Conservation (phyloP, 2,888 invertebrate genomes). For the Microctonus brassicae region DNA sequence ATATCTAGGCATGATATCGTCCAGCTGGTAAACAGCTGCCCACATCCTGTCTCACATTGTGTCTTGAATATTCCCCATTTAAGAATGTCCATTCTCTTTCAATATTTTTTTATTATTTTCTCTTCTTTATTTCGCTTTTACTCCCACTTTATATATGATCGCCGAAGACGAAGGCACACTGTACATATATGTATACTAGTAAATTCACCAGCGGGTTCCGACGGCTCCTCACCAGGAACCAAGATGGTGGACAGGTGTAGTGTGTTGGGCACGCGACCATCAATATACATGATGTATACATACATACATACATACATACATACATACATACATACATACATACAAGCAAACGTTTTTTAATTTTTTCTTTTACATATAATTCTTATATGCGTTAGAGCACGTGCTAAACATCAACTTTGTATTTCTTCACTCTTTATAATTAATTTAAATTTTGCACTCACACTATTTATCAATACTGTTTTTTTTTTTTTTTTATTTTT, state of each 20-base stretch:
- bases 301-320: too few relatives aligned
- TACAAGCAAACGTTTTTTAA: too few relatives aligned
- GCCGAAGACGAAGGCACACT: too few relatives aligned
- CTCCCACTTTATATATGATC: slow-evolving; percentile 11
- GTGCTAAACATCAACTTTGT: slow-evolving; percentile 6
- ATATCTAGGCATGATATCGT: slow-evolving; percentile 53
- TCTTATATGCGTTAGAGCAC: neutral
- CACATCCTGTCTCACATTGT: slow-evolving; percentile 58
- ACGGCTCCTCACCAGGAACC: too few relatives aligned
- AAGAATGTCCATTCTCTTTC: slow-evolving; percentile 23
- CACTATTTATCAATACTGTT: neutral
- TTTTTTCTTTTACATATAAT: too few relatives aligned
- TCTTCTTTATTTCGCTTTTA: slow-evolving; percentile 40
- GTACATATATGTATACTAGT: too few relatives aligned
- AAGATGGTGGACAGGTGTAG: slow-evolving; percentile 64
- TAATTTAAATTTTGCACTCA: slow-evolving; percentile 4
- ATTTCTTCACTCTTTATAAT: slow-evolving; percentile 3
- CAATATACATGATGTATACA: neutral
- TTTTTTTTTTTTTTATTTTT: too few relatives aligned
- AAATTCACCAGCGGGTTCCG: too few relatives aligned
- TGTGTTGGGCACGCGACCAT: slow-evolving; percentile 59
- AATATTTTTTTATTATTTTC: slow-evolving; percentile 39
- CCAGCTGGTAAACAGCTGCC: slow-evolving; percentile 69
- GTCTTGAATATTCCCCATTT: slow-evolving; percentile 40
- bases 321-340: too few relatives aligned